Base-by-base conservation (phyloP, 2,113 vertebrate species). In the Perca schrenkii region DNA sequence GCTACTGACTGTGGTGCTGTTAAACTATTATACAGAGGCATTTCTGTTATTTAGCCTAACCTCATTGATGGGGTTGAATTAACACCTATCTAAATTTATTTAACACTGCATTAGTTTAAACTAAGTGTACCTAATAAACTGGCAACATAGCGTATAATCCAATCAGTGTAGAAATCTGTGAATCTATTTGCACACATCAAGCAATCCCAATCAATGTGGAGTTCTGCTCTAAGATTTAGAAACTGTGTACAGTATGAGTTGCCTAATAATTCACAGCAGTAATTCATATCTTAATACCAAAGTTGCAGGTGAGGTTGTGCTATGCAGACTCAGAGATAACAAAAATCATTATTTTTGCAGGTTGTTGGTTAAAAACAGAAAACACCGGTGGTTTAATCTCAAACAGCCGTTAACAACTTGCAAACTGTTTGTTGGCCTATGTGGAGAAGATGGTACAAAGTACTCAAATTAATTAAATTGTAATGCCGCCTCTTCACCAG, bases 331-430 rank as follows among this genome's bases (percentile, higher is more conserved):
- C 34, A 56, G 3, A 64, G 34, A 57, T 21, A 8, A 54, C 1
- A 19, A 12, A 28, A 68, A 31, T 31, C 53, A 67, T 21, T 6
- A 47, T 1, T 56, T 25, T 11, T 50, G 19, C 8, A 19, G 17
- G 46, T 8, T 43, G 8, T 43, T 19, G 58, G 46, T 67, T 81
- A 13, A 61, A 71, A 72, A 22, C 14, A 70, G 13, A 81, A 19
- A 46, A 49, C 50, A 43, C 25, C 13, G 22, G 54, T 21, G 0
- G 4, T 83, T 83, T 83, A 83, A 73, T 83, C 46, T 62, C 54
- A 62, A 53, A 79, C 53, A 34, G 17, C 11, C 10, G 19, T 61
- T 19, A 54, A 47, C 15, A 61, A 54, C 1, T 72, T 60, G 43
- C 22, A 52, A 12, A 57, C 0, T 22, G 16, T 66, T 60, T 46